phyloP scores from a whole-genome alignment of 2,888 invertebrate species.

The Caenorhabditis sinica region DNA sequence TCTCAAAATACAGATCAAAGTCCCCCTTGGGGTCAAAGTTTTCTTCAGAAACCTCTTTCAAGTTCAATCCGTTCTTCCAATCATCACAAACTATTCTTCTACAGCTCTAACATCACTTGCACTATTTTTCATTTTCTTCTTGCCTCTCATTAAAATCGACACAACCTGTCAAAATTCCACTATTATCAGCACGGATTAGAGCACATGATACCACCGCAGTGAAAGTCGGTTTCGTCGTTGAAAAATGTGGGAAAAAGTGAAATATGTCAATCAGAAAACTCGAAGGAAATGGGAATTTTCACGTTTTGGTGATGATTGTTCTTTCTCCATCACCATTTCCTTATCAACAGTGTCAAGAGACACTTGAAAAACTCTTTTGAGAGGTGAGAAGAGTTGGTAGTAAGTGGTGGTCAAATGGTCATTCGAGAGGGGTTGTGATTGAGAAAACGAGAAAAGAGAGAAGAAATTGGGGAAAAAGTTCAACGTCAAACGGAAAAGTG shows the following conservation, averaged over 20 bases:
- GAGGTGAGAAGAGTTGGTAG: neutral
- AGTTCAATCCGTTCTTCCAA: neutral
- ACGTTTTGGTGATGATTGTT: neutral
- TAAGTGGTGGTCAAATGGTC: conserved; percentile 4
- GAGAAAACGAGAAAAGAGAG: neutral
- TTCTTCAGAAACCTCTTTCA: neutral
- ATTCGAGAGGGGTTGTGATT: neutral
- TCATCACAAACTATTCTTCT: neutral
- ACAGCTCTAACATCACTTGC: neutral
- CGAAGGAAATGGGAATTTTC: neutral
- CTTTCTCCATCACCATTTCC: conserved; percentile 1
- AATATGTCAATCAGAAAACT: neutral
- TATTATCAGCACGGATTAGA: conserved; percentile 19
- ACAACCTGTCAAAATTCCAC: conserved; percentile 3
- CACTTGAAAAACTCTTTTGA: conserved; percentile 10
- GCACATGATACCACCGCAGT: neutral
- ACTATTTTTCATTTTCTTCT: neutral
- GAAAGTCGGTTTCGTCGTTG: neutral
- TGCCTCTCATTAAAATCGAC: neutral
- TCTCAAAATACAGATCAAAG: neutral
- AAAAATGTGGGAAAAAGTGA: neutral
- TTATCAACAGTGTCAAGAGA: conserved; percentile 9
- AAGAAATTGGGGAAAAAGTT: neutral
- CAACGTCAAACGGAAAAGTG: neutral
- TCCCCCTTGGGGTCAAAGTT: neutral